These are phyloP conservation scores for Boulengeromyrus knoepffleri DNA, from an alignment of 2,113 vertebrate genomes.

Conservation along the genomic window DNA sequence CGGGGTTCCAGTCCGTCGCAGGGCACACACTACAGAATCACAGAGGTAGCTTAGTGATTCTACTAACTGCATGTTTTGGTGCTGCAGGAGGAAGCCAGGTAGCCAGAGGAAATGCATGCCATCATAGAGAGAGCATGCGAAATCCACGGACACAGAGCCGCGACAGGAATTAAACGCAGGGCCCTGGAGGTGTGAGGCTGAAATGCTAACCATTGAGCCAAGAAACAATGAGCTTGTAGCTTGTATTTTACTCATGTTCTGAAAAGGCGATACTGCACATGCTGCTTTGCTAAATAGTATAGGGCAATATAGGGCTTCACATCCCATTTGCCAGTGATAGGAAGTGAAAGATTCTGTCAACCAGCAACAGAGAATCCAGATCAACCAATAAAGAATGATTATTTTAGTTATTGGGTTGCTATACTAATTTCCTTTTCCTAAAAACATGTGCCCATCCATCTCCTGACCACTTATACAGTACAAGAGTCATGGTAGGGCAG, in stretches of 20 bases:
- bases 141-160: background rate
- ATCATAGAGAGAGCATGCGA: background rate
- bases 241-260: background rate
- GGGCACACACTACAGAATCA: background rate
- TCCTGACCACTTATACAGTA: background rate
- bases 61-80: background rate
- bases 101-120: background rate
- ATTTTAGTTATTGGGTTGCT: background rate
- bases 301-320: background rate
- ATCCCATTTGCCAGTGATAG: background rate
- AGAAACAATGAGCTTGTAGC: background rate
- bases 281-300: background rate
- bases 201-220: background rate
- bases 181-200: background rate
- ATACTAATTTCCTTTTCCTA: background rate
- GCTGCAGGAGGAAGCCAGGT: background rate
- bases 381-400: background rate
- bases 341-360: background rate
- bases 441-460: background rate
- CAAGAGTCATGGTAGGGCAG: background rate
- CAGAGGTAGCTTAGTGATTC: background rate
- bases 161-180: background rate
- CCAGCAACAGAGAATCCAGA: background rate
- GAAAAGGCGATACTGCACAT: background rate
- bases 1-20: background rate